Evolutionary conservation across 2,113 vertebrate genomes (phyloP), one percentile per base, ranked within the genome.

Genomic region (Lepisosteus oculatus): DNA sequence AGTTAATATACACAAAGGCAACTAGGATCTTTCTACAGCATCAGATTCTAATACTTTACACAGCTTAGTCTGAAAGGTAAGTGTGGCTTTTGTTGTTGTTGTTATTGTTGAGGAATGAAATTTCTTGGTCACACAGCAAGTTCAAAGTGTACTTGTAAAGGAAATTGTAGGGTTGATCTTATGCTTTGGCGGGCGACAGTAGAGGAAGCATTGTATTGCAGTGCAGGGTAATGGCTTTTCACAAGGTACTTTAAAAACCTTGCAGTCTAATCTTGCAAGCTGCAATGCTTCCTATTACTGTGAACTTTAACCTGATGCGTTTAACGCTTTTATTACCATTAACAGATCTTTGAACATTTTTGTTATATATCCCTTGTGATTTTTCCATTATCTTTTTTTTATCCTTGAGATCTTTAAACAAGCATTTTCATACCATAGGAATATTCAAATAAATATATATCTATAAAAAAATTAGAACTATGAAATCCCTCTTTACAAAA

Each of bases 1-100:
- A 96, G 95, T 95, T 94, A 94, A 95, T 96, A 95, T 95, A 96
- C 95, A 98, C 95, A 94, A 99, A 98, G 97, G 97, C 97, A 99
- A 95, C 97, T 96, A 96, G 97, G 96, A 96, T 97, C 95, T 93
- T 94, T 95, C 96, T 95, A 97, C 95, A 96, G 95, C 94, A 94
- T 97, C 93, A 89, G 94, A 93, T 94, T 96, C 95, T 97, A 96
- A 93, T 93, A 95, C 92, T 96, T 94, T 91, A 96, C 95, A 98
- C 95, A 95, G 95, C 94, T 95, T 95, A 92, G 93, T 93, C 94
- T 90, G 91, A 91, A 95, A 93, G 93, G 91, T 93, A 91, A 89
- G 83, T 86, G 93, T 94, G 95, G 93, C 90, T 90, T 93, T 79
- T 69, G 56, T 72, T 68, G 42, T 74, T 44, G 62, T 79, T 69